Conservation (phyloP, 2,888 invertebrate genomes). For the Lasioglossum zephyrum region DNA sequence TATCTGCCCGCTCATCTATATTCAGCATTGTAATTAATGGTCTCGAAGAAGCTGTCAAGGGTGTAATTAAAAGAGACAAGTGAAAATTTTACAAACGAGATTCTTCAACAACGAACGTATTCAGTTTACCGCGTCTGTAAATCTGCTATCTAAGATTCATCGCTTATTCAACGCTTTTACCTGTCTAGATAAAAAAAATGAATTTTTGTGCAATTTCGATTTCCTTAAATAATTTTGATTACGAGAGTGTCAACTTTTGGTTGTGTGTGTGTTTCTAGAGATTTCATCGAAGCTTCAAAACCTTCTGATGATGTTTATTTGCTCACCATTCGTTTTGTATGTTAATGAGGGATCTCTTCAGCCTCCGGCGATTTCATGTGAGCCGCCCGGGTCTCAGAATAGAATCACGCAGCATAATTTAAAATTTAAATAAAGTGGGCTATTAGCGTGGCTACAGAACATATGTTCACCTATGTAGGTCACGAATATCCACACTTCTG, state of each 20-base stretch:
- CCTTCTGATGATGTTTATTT: not conserved
- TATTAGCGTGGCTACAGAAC: not conserved
- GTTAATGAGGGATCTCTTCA: not conserved
- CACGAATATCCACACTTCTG: not conserved
- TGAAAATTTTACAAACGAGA: not conserved
- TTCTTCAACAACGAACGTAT: not conserved
- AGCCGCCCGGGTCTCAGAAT: not conserved
- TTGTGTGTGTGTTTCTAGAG: not conserved
- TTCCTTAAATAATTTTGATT: not conserved
- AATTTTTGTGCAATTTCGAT: not conserved
- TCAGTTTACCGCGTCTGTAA: no score
- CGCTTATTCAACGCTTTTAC: not conserved
- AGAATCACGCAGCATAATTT: not conserved
- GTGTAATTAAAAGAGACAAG: not conserved
- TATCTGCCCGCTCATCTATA: conserved; percentile 8
- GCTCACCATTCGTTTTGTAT: not conserved
- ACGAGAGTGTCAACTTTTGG: not conserved
- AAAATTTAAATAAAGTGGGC: not conserved
- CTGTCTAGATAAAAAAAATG: not conserved
- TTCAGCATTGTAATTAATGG: conserved; percentile 36
- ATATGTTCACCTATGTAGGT: not conserved
- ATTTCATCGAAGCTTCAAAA: not conserved
- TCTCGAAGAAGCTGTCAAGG: conserved; percentile 4
- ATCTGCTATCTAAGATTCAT: no score
- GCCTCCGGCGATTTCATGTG: not conserved